These are phyloP conservation scores for Sebastiscus albofasciatus DNA, from an alignment of 2,797 vertebrate species.

Conservation along the genomic window DNA sequence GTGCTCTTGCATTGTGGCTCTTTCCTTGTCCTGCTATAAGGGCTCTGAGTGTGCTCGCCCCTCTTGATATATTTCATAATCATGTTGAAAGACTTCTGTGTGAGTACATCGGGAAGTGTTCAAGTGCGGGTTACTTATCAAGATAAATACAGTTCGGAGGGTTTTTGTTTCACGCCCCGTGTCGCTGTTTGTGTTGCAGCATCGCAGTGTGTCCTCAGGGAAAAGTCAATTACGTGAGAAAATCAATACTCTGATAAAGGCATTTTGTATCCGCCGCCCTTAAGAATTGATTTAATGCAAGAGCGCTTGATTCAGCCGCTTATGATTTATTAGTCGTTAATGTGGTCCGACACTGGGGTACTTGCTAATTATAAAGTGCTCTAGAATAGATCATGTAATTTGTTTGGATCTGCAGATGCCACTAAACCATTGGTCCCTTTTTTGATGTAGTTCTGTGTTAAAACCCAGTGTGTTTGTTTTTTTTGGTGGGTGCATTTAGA, in stretches of 20 bases:
- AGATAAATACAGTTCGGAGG: constrained; percentile 43
- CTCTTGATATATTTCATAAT: constrained; percentile 31
- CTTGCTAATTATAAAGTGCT: constrained; percentile 40
- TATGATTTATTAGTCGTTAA: constrained; percentile 73
- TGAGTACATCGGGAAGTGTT: constrained; percentile 18
- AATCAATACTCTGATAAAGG: constrained; percentile 73
- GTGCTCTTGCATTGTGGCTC: not conserved
- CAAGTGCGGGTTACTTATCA: constrained; percentile 32
- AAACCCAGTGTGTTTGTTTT: not conserved
- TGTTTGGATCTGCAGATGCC: not conserved
- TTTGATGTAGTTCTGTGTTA: not conserved
- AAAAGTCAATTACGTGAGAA: constrained; percentile 63
- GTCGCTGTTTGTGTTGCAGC: constrained; percentile 43
- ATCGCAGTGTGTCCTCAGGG: constrained; percentile 23
- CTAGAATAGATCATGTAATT: constrained; percentile 11
- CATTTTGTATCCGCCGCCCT: constrained; percentile 54
- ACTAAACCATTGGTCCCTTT: not conserved
- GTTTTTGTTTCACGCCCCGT: constrained; percentile 4
- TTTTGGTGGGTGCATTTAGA: not conserved
- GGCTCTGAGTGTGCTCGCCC: not conserved
- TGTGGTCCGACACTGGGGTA: constrained; percentile 39
- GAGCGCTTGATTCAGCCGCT: constrained; percentile 60
- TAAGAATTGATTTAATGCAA: constrained; percentile 72
- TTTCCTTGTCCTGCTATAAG: not conserved
- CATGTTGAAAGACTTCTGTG: constrained; percentile 10